phyloP scores from a whole-genome alignment of 1,140 invertebrate genomes.

The Scaptodrosophila lebanonensis region DNA sequence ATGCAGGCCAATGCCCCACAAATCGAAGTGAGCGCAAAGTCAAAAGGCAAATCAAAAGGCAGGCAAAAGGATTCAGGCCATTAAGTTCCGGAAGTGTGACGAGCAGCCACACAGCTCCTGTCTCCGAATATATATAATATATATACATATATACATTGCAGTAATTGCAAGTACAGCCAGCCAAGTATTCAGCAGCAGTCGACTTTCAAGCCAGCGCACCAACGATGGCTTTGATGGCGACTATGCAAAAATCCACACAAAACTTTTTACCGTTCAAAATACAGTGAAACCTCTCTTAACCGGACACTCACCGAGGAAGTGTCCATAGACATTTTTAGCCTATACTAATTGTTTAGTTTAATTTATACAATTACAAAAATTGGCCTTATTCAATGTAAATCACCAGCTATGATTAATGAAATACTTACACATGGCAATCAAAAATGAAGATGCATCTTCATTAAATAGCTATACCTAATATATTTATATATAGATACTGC shows the following conservation, averaged over 20 bases:
- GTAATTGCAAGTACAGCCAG: slow-evolving; percentile 44
- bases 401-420: too few species aligned
- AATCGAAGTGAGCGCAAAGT: slow-evolving; percentile 2
- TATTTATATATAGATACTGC: too few species aligned
- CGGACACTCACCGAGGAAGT: too few species aligned
- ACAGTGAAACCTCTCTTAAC: too few species aligned
- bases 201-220: too few species aligned
- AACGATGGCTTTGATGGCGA: slow-evolving; percentile 40
- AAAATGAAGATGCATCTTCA: too few species aligned
- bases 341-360: too few species aligned
- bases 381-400: too few species aligned
- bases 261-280: slow-evolving; percentile 30
- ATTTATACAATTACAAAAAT: too few species aligned
- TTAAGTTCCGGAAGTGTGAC: slow-evolving; percentile 73
- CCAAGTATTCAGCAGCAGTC: not conserved
- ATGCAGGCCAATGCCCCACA: slow-evolving; percentile 59
- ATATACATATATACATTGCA: slow-evolving; percentile 29
- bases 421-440: too few species aligned
- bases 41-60: slow-evolving; percentile 44
- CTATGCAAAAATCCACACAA: slow-evolving; percentile 35
- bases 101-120: slow-evolving; percentile 67
- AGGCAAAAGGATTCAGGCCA: slow-evolving; percentile 75
- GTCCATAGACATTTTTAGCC: too few species aligned
- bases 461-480: too few species aligned
- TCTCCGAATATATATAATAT: slow-evolving; percentile 29